Evolutionary conservation across 2,888 invertebrate genomes (phyloP).

Genomic region (Barypeithes pellucidus): DNA sequence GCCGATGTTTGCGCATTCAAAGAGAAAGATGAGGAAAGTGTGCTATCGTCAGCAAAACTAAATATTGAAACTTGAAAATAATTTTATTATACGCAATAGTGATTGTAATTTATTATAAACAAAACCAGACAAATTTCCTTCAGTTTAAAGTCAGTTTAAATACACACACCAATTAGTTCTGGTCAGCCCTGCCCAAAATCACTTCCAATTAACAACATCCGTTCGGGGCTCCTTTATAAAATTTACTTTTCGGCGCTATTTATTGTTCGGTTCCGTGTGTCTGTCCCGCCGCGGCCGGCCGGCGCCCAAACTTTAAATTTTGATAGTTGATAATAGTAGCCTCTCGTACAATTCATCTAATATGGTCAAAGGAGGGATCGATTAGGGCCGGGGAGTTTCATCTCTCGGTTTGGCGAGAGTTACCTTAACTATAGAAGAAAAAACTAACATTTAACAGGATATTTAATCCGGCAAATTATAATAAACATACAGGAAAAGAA

Average conservation of each 20-base stretch:
- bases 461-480: too few relatives aligned
- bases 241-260: not conserved
- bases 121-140: conserved; percentile 40
- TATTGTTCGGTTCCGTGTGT: not conserved
- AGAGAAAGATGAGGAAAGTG: too few relatives aligned
- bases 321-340: conserved; percentile 16
- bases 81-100: too few relatives aligned
- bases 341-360: conserved; percentile 10
- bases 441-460: too few relatives aligned
- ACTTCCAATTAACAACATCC: conserved; percentile 46
- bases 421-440: too few relatives aligned
- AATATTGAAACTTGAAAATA: too few relatives aligned
- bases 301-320: conserved; percentile 17
- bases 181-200: conserved; percentile 45
- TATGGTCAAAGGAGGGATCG: not conserved
- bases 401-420: not conserved
- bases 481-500: too few relatives aligned
- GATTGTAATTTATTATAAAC: too few relatives aligned
- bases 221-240: too few relatives aligned
- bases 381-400: conserved; percentile 9
- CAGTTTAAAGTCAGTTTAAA: conserved; percentile 30
- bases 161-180: conserved; percentile 42
- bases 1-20: too few relatives aligned
- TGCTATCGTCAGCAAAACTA: too few relatives aligned
- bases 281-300: not conserved